phyloP scores from a whole-genome alignment of 2,888 invertebrate species.

The Allolobophora icterica region DNA sequence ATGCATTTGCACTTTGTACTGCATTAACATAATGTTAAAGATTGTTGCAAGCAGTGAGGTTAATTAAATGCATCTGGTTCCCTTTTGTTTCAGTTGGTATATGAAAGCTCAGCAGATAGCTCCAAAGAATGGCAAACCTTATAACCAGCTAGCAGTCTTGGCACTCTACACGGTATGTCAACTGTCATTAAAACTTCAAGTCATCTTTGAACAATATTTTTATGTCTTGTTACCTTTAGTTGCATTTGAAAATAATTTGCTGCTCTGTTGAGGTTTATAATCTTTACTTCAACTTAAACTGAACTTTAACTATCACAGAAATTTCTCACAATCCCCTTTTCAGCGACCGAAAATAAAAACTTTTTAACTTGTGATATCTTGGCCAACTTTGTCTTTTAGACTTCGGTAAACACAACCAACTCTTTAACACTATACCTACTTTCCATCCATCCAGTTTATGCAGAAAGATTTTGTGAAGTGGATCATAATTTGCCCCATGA shows the following conservation, averaged over 20 bases:
- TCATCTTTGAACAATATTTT: neutral
- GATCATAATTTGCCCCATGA: too few species aligned
- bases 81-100: slow-evolving; percentile 74
- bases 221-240: neutral
- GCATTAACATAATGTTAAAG: neutral
- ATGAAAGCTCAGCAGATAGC: slow-evolving; percentile 90
- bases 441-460: too few species aligned
- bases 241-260: neutral
- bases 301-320: neutral
- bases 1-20: too few species aligned
- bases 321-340: too few species aligned
- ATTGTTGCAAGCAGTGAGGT: neutral
- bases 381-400: too few species aligned
- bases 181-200: slow-evolving; percentile 7
- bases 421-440: too few species aligned
- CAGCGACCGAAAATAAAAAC: too few species aligned
- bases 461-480: too few species aligned
- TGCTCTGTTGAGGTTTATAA: neutral
- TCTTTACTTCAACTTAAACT: neutral
- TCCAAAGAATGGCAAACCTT: slow-evolving; percentile 92
- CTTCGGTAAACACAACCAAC: too few species aligned
- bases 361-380: too few species aligned
- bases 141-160: slow-evolving; percentile 90
- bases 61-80: neutral
- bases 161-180: slow-evolving; percentile 71